Conservation (phyloP, 1,140 invertebrate species). For the Drosophila pandora region DNA sequence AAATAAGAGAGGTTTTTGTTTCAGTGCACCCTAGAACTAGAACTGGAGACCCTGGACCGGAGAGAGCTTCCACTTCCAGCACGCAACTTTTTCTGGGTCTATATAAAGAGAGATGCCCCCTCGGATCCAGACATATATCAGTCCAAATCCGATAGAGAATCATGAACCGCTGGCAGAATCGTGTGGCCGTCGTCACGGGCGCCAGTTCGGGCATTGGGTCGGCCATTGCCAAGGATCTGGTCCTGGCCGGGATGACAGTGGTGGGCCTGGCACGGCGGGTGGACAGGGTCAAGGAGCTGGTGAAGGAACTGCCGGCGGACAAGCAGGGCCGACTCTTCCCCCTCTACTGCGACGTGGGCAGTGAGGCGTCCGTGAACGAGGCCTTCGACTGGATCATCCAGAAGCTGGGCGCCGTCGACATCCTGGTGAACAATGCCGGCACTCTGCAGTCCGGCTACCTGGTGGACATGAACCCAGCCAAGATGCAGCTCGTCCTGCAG, state of each 20-base stretch:
- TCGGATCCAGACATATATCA: neutral
- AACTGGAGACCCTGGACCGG: too few relatives aligned
- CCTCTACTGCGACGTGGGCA: conserved; percentile 87
- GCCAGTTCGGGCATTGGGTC: conserved; percentile 90
- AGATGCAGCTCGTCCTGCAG: conserved; percentile 86
- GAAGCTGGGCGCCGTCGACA: conserved; percentile 87
- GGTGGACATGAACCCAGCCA: conserved; percentile 69
- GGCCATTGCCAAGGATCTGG: conserved; percentile 85
- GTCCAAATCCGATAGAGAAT: neutral
- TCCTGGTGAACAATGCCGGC: conserved; percentile 91
- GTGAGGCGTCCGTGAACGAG: conserved; percentile 87
- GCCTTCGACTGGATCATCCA: conserved; percentile 88
- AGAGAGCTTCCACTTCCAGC: conserved; percentile 5
- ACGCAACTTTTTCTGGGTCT: conserved; percentile 6
- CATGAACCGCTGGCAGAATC: conserved; percentile 88
- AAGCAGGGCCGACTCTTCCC: conserved; percentile 83
- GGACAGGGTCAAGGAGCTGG: conserved; percentile 85
- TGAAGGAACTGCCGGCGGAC: conserved; percentile 72
- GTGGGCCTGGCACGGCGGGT: conserved; percentile 88
- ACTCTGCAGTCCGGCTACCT: conserved; percentile 82
- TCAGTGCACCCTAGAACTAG: conserved; percentile 1
- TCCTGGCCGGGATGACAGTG: conserved; percentile 87
- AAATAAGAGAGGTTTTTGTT: neutral
- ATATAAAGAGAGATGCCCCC: conserved; percentile 25
- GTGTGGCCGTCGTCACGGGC: conserved; percentile 89